phyloP scores from a whole-genome alignment of 2,797 vertebrate species.

The Adrianichthys oophorus region DNA sequence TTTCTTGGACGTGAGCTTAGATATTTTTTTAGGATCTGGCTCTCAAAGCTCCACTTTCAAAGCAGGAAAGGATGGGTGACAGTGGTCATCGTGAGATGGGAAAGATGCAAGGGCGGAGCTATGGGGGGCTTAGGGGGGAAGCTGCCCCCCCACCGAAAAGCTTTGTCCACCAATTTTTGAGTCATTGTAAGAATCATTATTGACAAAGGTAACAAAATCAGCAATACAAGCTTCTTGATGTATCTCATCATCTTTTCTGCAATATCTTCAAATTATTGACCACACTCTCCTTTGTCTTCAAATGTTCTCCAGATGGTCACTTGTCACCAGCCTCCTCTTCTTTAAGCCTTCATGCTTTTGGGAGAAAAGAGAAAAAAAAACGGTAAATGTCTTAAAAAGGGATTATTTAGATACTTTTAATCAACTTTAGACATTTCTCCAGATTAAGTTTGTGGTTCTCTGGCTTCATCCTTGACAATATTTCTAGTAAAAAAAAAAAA shows the following conservation, averaged over 20 bases:
- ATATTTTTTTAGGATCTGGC: constrained; percentile 54
- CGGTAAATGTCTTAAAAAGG: constrained; percentile 27
- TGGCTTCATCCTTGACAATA: too few relatives aligned
- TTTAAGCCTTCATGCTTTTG: constrained; percentile 48
- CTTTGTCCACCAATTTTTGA: too few relatives aligned
- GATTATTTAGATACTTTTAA: constrained; percentile 47
- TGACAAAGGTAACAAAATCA: too few relatives aligned
- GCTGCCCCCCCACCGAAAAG: too few relatives aligned
- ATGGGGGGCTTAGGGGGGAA: too few relatives aligned
- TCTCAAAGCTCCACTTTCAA: constrained; percentile 38
- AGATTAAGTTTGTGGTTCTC: too few relatives aligned
- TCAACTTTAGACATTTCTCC: constrained; percentile 33
- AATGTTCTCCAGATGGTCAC: constrained; percentile 39
- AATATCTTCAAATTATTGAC: constrained; percentile 12
- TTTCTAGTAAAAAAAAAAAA: too few relatives aligned
- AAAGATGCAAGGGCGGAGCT: constrained; percentile 20
- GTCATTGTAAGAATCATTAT: too few relatives aligned
- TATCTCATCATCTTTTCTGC: too few relatives aligned
- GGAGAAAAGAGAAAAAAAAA: constrained; percentile 19
- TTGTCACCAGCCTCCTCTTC: constrained; percentile 24
- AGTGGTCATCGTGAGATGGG: constrained; percentile 64
- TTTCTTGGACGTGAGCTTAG: constrained; percentile 7
- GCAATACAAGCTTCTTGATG: too few relatives aligned
- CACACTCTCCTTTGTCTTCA: constrained; percentile 43
- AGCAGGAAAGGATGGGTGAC: constrained; percentile 40